These are phyloP conservation scores for Lepidocolaptes lacrymiger DNA, from an alignment of 2,797 vertebrate genomes.

Conservation along the genomic window DNA sequence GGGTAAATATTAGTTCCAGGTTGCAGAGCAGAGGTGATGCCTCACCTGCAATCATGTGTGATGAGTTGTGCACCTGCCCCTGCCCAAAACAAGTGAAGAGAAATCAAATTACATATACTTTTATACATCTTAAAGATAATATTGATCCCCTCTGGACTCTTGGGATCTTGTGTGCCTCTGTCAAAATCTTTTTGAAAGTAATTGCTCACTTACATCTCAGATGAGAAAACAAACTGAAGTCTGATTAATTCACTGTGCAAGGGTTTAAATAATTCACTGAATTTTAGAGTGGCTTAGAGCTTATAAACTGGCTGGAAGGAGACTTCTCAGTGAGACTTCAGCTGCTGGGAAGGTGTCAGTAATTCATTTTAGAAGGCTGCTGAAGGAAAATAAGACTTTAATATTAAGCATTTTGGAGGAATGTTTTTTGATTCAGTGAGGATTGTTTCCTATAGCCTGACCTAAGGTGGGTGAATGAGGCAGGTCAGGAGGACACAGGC, in stretches of 20 bases:
- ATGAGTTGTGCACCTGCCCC: not conserved
- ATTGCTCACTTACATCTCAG: conserved; percentile 9
- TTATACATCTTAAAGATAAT: not conserved
- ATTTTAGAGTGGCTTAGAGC: not conserved
- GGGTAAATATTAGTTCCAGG: not conserved
- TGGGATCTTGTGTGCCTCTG: not conserved
- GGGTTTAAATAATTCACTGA: conserved; percentile 39
- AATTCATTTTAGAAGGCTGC: not conserved
- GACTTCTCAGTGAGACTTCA: not conserved
- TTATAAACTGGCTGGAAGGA: not conserved
- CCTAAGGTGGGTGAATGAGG: not conserved
- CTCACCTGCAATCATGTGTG: fast-evolving
- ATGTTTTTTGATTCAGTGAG: not conserved
- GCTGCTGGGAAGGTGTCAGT: not conserved
- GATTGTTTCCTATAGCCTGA: not conserved
- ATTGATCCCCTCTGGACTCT: not conserved
- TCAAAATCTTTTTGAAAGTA: conserved; percentile 18
- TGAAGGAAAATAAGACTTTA: not conserved
- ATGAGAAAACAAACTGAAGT: conserved; percentile 19
- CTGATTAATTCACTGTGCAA: conserved; percentile 1
- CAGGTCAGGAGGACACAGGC: not conserved
- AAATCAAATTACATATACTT: not conserved
- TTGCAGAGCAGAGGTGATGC: not conserved
- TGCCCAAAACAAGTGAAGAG: not conserved
- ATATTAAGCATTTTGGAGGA: not conserved